Conservation (phyloP, 2,113 vertebrate genomes). For the Ictalurus punctatus region DNA sequence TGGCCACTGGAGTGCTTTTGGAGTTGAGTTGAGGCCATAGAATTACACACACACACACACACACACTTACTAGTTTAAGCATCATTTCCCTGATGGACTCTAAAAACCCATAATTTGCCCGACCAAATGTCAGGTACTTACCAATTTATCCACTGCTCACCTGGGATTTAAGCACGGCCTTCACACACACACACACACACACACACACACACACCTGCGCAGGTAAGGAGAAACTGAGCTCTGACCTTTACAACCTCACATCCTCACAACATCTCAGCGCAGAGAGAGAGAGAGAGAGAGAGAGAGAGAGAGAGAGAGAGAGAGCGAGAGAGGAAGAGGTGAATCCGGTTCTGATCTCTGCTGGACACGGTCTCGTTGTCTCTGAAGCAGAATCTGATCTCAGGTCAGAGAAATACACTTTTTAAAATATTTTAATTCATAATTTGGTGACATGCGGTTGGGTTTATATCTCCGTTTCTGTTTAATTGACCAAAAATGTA, state of each 20-base stretch:
- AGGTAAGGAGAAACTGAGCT: constrained; percentile 23
- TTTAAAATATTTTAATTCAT: neutral
- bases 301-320: too few relatives aligned
- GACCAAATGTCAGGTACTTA: constrained; percentile 43
- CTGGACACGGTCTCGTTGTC: neutral
- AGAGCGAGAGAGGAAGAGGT: neutral
- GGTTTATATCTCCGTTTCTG: neutral
- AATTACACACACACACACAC: neutral
- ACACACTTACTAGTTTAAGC: constrained; percentile 1
- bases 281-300: neutral
- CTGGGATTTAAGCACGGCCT: neutral
- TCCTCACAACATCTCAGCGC: neutral
- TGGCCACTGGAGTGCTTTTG: neutral
- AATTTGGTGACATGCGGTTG: neutral
- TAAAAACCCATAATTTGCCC: constrained; percentile 26
- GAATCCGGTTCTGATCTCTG: neutral
- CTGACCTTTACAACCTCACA: neutral
- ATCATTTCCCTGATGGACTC: constrained; percentile 11
- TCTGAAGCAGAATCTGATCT: neutral
- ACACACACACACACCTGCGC: constrained; percentile 6
- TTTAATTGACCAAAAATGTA: neutral
- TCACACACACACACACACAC: neutral
- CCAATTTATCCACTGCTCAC: neutral
- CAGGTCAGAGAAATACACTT: neutral
- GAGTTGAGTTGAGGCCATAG: neutral